Conservation (phyloP, 64 coral and sea anemone genomes). For the Porites lutea region DNA sequence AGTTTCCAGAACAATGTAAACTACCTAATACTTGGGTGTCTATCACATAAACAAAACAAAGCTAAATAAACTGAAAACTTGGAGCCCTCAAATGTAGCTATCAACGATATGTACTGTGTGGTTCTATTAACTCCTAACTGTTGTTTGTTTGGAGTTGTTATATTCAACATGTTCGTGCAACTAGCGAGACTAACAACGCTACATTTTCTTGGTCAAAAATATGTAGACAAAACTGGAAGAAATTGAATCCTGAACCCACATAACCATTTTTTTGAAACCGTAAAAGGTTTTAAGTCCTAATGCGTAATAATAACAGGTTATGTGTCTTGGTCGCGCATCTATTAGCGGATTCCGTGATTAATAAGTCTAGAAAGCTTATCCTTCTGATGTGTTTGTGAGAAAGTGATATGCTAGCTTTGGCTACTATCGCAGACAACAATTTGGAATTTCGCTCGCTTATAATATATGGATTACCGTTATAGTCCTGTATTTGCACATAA, state of each 20-base stretch:
- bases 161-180: background rate
- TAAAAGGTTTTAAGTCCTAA: constrained; percentile 43
- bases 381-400: constrained; percentile 43
- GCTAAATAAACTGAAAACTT: too few species aligned
- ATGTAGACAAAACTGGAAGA: background rate
- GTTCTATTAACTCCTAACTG: too few species aligned
- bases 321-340: background rate
- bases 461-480: constrained; percentile 33
- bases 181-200: background rate
- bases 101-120: too few species aligned
- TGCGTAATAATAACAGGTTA: constrained; percentile 46
- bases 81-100: too few species aligned
- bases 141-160: too few species aligned
- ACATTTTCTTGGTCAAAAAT: constrained; percentile 17
- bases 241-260: constrained; percentile 1
- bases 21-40: background rate
- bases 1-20: background rate
- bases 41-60: too few species aligned
- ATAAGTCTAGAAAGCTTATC: constrained; percentile 38
- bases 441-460: background rate
- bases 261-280: constrained; percentile 6
- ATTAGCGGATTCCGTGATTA: constrained; percentile 30
- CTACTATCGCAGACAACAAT: background rate
- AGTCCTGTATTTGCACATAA: constrained; percentile 36
- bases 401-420: constrained; percentile 1